phyloP scores from a whole-genome alignment of 2,888 invertebrate species.

The Pseudoips prasinana region DNA sequence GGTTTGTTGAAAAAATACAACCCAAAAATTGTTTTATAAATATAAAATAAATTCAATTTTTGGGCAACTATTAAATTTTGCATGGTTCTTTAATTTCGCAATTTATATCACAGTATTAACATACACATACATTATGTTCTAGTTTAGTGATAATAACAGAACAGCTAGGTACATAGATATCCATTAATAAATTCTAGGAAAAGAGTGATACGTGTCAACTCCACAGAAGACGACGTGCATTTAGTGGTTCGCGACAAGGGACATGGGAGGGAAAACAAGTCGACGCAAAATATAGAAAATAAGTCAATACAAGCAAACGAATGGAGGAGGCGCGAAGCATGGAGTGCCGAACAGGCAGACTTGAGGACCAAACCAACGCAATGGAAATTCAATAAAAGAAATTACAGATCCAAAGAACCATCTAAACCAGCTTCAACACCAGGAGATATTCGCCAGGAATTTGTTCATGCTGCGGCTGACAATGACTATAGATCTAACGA shows the following conservation, averaged over 20 bases:
- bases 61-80: too few relatives aligned
- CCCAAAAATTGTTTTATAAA: neutral
- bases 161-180: conserved; percentile 78
- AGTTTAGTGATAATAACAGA: conserved; percentile 34
- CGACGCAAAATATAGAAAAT: conserved; percentile 87
- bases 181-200: conserved; percentile 85
- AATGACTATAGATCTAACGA: conserved; percentile 75
- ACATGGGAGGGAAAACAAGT: conserved; percentile 87
- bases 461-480: conserved; percentile 69
- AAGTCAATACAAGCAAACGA: conserved; percentile 89
- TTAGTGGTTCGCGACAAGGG: conserved; percentile 88
- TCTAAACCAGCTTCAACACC: conserved; percentile 75
- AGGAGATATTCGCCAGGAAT: conserved; percentile 70
- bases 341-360: conserved; percentile 90
- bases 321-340: conserved; percentile 91
- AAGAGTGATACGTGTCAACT: conserved; percentile 88
- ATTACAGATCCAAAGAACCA: conserved; percentile 76
- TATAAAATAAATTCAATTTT: neutral
- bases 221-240: conserved; percentile 88
- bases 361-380: conserved; percentile 85
- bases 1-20: neutral
- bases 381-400: conserved; percentile 88
- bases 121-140: too few relatives aligned
- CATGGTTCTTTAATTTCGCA: too few relatives aligned
- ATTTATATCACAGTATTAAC: too few relatives aligned